These are phyloP conservation scores for Drosophila athabasca DNA, from an alignment of 1,140 invertebrate species.

Conservation along the genomic window DNA sequence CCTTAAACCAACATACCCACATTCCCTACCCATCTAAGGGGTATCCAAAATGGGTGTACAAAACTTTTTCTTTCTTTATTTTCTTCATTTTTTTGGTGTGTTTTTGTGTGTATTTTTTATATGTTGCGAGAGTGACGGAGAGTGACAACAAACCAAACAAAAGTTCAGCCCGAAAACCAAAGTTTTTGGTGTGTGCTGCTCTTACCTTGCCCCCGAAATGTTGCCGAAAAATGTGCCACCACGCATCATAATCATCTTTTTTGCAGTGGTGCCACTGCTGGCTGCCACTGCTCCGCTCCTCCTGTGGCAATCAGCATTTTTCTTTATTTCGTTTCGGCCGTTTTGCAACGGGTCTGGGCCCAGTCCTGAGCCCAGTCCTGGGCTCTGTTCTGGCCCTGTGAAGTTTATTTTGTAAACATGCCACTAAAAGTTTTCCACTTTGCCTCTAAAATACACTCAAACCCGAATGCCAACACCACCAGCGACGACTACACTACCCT, in stretches of 20 bases:
- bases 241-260: constrained; percentile 68
- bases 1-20: too few species aligned
- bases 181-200: constrained; percentile 41
- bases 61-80: constrained; percentile 35
- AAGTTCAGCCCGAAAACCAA: constrained; percentile 47
- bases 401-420: constrained; percentile 82
- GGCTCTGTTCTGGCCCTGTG: too few species aligned
- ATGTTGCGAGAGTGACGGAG: constrained; percentile 56
- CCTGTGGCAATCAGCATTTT: constrained; percentile 69
- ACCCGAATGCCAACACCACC: constrained; percentile 79
- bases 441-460: constrained; percentile 78
- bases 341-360: constrained; percentile 61
- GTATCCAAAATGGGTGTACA: constrained; percentile 35
- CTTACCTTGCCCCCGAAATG: constrained; percentile 56
- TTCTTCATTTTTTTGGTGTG: not conserved
- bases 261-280: constrained; percentile 15
- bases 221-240: constrained; percentile 47
- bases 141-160: constrained; percentile 78
- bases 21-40: too few species aligned
- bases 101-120: constrained; percentile 13
- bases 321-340: constrained; percentile 58
- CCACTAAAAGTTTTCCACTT: constrained; percentile 82
- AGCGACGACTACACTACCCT: constrained; percentile 60
- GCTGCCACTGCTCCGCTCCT: not conserved
- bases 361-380: too few species aligned